Conservation (phyloP, 2,113 vertebrate genomes). For the Bungarus multicinctus region DNA sequence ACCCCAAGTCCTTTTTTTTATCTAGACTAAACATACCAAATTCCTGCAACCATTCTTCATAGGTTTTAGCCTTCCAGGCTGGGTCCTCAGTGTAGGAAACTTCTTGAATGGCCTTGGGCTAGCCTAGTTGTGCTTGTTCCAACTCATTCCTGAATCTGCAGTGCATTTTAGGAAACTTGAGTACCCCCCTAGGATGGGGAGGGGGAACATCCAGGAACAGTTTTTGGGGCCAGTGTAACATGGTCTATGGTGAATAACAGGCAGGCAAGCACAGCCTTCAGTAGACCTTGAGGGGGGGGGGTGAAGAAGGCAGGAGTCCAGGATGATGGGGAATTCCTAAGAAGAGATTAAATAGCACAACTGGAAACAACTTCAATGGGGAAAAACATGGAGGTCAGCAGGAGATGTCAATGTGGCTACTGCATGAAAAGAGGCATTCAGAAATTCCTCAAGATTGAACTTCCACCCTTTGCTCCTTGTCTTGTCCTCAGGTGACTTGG, state of each 20-base stretch:
- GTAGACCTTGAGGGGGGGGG: neutral
- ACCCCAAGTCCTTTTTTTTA: neutral
- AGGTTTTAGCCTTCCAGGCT: neutral
- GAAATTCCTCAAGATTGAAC: neutral
- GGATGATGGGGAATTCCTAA: neutral
- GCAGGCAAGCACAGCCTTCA: neutral
- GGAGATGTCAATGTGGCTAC: neutral
- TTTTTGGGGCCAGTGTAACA: neutral
- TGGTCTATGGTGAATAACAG: neutral
- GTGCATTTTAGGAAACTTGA: neutral
- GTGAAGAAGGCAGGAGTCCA: neutral
- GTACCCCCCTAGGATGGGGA: neutral
- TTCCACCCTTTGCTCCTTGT: neutral
- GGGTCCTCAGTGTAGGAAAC: neutral
- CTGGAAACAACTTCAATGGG: neutral
- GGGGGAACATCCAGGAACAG: neutral
- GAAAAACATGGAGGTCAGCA: neutral
- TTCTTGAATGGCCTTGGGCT: neutral
- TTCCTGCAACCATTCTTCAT: neutral
- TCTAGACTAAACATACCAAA: neutral
- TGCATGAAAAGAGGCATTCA: neutral
- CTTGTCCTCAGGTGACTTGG: neutral
- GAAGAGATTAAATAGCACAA: neutral
- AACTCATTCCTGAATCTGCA: neutral
- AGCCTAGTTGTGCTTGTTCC: neutral